Conservation (phyloP, 1,140 invertebrate genomes). For the Drosophila simulans region DNA sequence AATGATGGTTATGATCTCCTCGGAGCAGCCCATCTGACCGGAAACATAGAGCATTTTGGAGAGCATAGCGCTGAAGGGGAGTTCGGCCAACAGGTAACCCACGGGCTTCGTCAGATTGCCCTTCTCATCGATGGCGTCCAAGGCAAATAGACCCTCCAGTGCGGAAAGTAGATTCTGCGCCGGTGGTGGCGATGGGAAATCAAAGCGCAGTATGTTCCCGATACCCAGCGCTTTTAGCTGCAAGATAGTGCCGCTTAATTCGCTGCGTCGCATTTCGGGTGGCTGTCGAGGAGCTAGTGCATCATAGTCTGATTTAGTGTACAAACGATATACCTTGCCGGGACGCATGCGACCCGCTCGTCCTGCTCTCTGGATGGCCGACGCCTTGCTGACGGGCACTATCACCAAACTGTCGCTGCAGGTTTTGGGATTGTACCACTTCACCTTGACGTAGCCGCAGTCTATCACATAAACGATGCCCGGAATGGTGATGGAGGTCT, state of each 20-base stretch:
- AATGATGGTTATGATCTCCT: conserved; percentile 95
- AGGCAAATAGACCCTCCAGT: conserved; percentile 95
- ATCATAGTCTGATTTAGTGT: conserved; percentile 91
- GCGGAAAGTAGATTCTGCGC: conserved; percentile 94
- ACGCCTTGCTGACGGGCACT: conserved; percentile 94
- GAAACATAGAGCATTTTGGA: conserved; percentile 92
- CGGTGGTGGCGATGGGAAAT: conserved; percentile 95
- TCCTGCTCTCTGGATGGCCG: conserved; percentile 96
- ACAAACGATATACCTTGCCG: conserved; percentile 94
- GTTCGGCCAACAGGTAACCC: conserved; percentile 95
- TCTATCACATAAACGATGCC: conserved; percentile 98
- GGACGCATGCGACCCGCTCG: conserved; percentile 93
- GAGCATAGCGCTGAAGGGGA: conserved; percentile 94
- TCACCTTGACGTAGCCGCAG: conserved; percentile 98
- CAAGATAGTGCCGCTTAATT: conserved; percentile 93
- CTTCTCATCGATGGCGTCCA: conserved; percentile 92
- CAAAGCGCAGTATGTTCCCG: conserved; percentile 93
- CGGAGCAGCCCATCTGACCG: conserved; percentile 93
- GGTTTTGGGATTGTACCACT: conserved; percentile 94
- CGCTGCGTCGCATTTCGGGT: conserved; percentile 97
- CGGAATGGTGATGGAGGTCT: conserved; percentile 94
- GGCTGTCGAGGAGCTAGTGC: conserved; percentile 90
- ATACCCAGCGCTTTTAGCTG: conserved; percentile 98
- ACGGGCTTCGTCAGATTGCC: conserved; percentile 92
- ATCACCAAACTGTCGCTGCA: conserved; percentile 94